A percentile compares a stretch with the other conserved stretches of the same genome.
Evolutionary conservation across 2,113 vertebrate species (phyloP).

Genomic region (Copsychus sechellarum): DNA sequence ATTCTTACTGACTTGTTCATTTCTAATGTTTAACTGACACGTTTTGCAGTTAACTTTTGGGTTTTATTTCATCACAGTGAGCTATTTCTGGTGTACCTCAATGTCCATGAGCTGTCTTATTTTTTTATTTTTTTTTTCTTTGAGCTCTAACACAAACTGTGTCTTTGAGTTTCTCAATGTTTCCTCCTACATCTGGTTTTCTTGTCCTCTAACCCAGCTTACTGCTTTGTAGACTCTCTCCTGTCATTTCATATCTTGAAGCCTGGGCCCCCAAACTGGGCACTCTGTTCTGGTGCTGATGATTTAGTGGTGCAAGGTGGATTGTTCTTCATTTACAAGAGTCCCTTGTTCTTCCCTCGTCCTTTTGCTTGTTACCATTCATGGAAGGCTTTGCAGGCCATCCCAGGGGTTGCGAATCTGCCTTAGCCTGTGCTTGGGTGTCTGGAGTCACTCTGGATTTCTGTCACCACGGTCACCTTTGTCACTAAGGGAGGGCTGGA

Average conservation of each 20-base stretch:
- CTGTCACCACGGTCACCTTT: rapidly evolving
- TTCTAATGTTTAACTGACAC: not conserved
- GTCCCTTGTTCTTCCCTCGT: not conserved
- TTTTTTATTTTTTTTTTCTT: not conserved
- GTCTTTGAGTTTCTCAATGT: not conserved
- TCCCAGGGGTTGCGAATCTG: not conserved
- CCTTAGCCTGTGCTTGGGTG: rapidly evolving
- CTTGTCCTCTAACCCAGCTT: not conserved
- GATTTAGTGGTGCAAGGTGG: not conserved
- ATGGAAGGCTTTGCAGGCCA: not conserved
- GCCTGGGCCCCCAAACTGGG: no score
- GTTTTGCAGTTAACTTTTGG: not conserved
- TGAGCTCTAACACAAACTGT: not conserved
- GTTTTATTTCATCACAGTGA: not conserved
- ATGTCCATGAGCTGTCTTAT: not conserved
- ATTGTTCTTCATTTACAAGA: not conserved
- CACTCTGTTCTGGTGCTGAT: not conserved
- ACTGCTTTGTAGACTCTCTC: not conserved
- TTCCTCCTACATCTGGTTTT: not conserved
- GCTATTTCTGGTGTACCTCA: not conserved
- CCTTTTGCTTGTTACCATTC: not conserved
- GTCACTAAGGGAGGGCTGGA: not conserved
- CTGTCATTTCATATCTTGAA: not conserved
- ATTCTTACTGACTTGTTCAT: not conserved
- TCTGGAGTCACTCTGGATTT: not conserved